Conservation (phyloP, 2,113 vertebrate species). For the Tupaia tana region DNA sequence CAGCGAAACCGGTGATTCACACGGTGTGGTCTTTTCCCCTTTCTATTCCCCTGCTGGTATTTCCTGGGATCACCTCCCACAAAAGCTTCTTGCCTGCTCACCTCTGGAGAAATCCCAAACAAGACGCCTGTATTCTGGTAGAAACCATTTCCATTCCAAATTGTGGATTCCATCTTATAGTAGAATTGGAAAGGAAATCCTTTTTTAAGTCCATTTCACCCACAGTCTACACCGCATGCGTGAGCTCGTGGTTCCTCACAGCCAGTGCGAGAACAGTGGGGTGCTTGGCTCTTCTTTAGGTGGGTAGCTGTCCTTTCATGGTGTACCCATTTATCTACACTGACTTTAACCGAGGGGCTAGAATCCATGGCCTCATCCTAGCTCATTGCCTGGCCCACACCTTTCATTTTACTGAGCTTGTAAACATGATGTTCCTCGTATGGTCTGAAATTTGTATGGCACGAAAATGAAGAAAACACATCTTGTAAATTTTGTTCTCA, state of each 20-base stretch:
- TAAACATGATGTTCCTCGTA: not conserved
- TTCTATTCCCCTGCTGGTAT: not conserved
- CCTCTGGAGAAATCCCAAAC: not conserved
- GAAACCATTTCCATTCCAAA: not conserved
- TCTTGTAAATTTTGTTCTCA: slow-evolving; percentile 12
- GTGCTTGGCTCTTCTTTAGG: not conserved
- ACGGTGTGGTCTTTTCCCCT: not conserved
- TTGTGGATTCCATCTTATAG: not conserved
- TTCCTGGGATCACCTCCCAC: not conserved
- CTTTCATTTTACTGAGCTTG: not conserved
- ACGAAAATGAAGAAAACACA: not conserved
- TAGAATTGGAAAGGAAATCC: not conserved
- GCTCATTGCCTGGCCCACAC: not conserved
- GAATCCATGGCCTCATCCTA: not conserved
- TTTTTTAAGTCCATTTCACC: not conserved
- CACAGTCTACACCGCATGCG: not conserved
- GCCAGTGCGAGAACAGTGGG: not conserved
- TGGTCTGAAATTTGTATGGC: not conserved
- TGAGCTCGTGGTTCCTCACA: not conserved
- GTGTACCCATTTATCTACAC: not conserved
- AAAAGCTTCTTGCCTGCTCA: not conserved
- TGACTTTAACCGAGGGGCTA: not conserved
- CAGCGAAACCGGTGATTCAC: not conserved
- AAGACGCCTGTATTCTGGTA: not conserved
- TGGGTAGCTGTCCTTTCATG: not conserved